These are phyloP conservation scores for Chaunax sp. DNA, from an alignment of 2,797 vertebrate species.

Conservation along the genomic window DNA sequence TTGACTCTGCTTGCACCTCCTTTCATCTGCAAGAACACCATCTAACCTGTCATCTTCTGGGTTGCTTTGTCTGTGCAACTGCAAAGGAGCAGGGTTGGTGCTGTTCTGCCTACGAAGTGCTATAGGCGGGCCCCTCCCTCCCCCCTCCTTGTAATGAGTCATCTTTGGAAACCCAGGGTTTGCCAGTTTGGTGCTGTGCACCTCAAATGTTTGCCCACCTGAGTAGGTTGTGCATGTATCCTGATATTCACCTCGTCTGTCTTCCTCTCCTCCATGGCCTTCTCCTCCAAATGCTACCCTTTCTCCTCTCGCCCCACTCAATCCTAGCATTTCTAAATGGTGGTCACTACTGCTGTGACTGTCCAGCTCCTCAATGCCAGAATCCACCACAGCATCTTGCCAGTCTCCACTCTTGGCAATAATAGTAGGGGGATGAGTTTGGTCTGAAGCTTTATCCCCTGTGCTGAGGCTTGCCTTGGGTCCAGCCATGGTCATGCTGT, in stretches of 20 bases:
- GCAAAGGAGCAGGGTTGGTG: slow-evolving; percentile 76
- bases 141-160: slow-evolving; percentile 74
- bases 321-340: slow-evolving; percentile 88
- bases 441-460: slow-evolving; percentile 62
- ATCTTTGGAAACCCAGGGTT: slow-evolving; percentile 80
- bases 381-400: slow-evolving; percentile 86
- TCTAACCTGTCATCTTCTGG: slow-evolving; percentile 72
- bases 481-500: slow-evolving; percentile 64
- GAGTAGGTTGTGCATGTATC: slow-evolving; percentile 87
- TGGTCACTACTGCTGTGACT: slow-evolving; percentile 93
- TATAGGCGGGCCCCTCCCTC: slow-evolving; percentile 68
- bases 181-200: slow-evolving; percentile 78
- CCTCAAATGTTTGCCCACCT: slow-evolving; percentile 87
- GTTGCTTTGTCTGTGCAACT: slow-evolving; percentile 75
- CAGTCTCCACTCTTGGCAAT: slow-evolving; percentile 87
- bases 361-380: slow-evolving; percentile 93
- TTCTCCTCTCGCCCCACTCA: slow-evolving; percentile 77
- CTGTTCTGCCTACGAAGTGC: slow-evolving; percentile 83
- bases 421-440: slow-evolving; percentile 56
- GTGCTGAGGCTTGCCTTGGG: slow-evolving; percentile 60
- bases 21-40: slow-evolving; percentile 57
- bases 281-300: slow-evolving; percentile 61
- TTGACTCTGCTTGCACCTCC: slow-evolving; percentile 56
- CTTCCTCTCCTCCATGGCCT: slow-evolving; percentile 70
- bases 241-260: slow-evolving; percentile 82